A percentile compares a stretch with the other conserved stretches of the same genome.
phyloP scores from a whole-genome alignment of 2,113 vertebrate genomes.

The Tympanuchus pallidicinctus region DNA sequence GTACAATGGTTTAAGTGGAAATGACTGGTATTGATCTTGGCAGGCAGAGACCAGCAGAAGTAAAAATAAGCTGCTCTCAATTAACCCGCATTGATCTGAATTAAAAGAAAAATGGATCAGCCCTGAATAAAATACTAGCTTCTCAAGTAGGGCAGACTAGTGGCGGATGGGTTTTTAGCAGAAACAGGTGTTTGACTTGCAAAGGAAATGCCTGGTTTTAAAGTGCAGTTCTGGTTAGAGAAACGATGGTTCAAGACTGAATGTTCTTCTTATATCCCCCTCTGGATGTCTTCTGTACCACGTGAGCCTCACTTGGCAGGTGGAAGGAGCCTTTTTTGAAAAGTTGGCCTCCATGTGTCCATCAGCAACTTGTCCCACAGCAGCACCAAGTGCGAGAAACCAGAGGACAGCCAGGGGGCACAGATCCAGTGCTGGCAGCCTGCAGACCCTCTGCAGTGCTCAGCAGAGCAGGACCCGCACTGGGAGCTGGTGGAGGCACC shows the following conservation, averaged over 20 bases:
- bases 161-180: background rate
- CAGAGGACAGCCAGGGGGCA: background rate
- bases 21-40: constrained; percentile 75
- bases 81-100: constrained; percentile 76
- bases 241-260: background rate
- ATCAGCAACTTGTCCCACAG: background rate
- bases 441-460: background rate
- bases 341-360: background rate
- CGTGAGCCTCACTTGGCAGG: background rate
- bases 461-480: background rate
- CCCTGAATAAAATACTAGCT: constrained; percentile 8
- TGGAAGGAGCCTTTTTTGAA: background rate
- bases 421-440: background rate
- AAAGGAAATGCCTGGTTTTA: background rate
- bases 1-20: constrained; percentile 71
- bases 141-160: background rate
- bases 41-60: constrained; percentile 62
- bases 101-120: constrained; percentile 70
- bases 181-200: background rate
- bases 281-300: accelerated
- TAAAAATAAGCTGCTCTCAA: constrained; percentile 77
- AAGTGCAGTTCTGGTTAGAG: background rate
- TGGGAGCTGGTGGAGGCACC: too few species aligned
- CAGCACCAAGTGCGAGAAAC: background rate
- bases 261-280: background rate